Evolutionary conservation across 1,140 invertebrate species (phyloP).

Genomic region (Drosophila ironensis): DNA sequence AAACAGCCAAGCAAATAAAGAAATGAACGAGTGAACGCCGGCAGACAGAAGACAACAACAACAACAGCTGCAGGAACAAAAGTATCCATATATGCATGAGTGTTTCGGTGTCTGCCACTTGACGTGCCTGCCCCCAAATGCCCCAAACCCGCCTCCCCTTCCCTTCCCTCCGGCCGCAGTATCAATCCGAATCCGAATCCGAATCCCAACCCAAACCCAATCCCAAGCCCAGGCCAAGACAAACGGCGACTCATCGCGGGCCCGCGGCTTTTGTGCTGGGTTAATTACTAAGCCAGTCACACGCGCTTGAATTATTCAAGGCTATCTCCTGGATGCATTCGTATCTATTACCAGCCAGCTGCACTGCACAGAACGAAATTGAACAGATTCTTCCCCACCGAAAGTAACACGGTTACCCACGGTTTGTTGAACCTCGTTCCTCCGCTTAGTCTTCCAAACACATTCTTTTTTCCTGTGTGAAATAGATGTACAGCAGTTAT

Average conservation of each 20-base stretch:
- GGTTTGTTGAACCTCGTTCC: no score
- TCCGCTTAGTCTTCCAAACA: no score
- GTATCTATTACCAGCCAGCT: slow-evolving; percentile 62
- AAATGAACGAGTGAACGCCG: slow-evolving; percentile 32
- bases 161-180: not conserved
- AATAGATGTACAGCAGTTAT: slow-evolving; percentile 9
- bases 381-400: no score
- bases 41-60: slow-evolving; percentile 35
- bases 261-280: slow-evolving; percentile 72
- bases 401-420: no score
- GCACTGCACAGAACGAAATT: slow-evolving; percentile 1
- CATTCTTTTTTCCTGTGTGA: not conserved
- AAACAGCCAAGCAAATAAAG: slow-evolving; percentile 52
- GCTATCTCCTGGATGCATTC: slow-evolving; percentile 58
- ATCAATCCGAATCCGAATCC: not conserved
- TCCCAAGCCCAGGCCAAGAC: slow-evolving; percentile 5
- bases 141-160: not conserved
- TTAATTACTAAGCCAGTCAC: slow-evolving; percentile 81
- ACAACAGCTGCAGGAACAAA: slow-evolving; percentile 69
- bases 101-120: slow-evolving; percentile 72
- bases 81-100: slow-evolving; percentile 51
- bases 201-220: slow-evolving; percentile 20
- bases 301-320: slow-evolving; percentile 80
- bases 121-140: slow-evolving; percentile 43
- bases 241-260: slow-evolving; percentile 62